Evolutionary conservation across 2,888 invertebrate species (phyloP).

Genomic region (Melanchra persicariae): DNA sequence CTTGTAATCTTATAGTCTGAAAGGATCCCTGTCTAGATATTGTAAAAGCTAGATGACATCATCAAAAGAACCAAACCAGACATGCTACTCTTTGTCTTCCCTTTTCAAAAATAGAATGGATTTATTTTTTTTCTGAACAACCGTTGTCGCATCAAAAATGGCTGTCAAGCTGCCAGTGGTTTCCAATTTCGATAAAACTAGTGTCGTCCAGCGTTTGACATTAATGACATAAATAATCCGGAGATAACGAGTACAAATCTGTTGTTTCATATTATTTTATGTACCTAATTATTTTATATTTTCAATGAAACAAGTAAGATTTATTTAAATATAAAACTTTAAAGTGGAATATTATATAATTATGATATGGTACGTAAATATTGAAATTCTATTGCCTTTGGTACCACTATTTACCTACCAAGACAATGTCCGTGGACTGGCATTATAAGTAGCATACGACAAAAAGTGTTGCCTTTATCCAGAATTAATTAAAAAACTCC

Average conservation of each 20-base stretch:
- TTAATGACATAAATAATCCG: constrained; percentile 35
- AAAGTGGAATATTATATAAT: not conserved
- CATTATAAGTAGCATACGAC: not conserved
- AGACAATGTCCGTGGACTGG: not conserved
- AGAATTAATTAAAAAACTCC: constrained; percentile 50
- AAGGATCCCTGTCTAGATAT: constrained; percentile 35
- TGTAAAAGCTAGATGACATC: constrained; percentile 40
- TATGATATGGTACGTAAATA: not conserved
- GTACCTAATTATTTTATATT: not conserved
- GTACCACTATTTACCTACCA: not conserved
- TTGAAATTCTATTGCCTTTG: not conserved
- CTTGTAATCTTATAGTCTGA: constrained; percentile 49
- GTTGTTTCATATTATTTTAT: constrained; percentile 5
- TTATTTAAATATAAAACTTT: no score
- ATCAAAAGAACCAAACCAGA: constrained; percentile 34
- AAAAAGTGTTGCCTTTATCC: constrained; percentile 9
- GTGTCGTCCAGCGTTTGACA: constrained; percentile 30
- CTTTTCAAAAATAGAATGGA: constrained; percentile 32
- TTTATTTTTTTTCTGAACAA: constrained; percentile 8
- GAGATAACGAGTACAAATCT: constrained; percentile 28
- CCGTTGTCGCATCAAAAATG: constrained; percentile 13
- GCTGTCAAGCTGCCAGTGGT: constrained; percentile 3
- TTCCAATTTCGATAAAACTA: constrained; percentile 40
- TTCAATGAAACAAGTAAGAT: not conserved
- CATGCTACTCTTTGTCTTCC: constrained; percentile 11